Evolutionary conservation across 2,113 vertebrate species (phyloP).

Genomic region (Nyctereutes procyonoides): DNA sequence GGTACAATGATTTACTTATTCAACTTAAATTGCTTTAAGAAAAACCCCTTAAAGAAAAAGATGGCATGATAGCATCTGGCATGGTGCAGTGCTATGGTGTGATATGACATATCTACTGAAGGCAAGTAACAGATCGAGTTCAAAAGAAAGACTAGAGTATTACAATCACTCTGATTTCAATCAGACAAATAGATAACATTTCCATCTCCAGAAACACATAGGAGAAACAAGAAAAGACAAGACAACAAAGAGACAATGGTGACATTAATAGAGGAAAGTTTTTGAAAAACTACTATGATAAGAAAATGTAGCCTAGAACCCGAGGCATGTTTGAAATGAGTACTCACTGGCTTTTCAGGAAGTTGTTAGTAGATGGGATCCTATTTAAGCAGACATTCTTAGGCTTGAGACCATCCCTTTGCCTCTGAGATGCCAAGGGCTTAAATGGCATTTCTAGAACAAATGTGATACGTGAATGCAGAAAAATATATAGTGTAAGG

Average conservation of each 20-base stretch:
- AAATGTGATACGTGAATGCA: not conserved
- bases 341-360: not conserved
- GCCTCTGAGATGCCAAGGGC: not conserved
- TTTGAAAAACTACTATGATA: not conserved
- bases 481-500: not conserved
- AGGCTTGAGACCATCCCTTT: not conserved
- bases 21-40: slow-evolving; percentile 9
- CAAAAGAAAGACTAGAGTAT: not conserved
- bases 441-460: slow-evolving; percentile 17
- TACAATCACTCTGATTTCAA: not conserved
- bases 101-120: not conserved
- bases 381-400: not conserved
- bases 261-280: not conserved
- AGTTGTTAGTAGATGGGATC: too few species aligned
- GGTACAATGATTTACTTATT: slow-evolving; percentile 42
- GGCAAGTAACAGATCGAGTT: not conserved
- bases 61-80: not conserved
- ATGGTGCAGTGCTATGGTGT: not conserved
- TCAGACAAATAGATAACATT: not conserved
- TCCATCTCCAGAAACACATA: not conserved
- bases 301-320: not conserved
- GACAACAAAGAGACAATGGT: not conserved
- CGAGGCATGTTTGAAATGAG: not conserved
- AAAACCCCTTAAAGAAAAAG: slow-evolving; percentile 40
- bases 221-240: not conserved